Evolutionary conservation across 2,797 vertebrate genomes (phyloP).

Genomic region (Enteromius viviparus): DNA sequence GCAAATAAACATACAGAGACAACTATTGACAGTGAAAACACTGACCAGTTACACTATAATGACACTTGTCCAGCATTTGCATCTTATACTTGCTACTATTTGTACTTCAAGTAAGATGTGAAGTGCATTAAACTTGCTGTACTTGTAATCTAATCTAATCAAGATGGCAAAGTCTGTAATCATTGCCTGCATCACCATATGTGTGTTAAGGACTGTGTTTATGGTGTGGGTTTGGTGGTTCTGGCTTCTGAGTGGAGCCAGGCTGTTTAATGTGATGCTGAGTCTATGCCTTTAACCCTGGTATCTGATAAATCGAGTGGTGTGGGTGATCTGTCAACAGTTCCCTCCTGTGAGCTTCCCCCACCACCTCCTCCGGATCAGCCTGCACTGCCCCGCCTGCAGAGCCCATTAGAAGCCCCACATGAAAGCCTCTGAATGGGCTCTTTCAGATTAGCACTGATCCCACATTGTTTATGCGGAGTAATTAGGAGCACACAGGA

Average conservation of each 20-base stretch:
- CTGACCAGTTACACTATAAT: background rate
- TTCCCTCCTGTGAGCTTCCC: constrained; percentile 16
- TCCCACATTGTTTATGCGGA: constrained; percentile 57
- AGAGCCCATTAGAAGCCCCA: constrained; percentile 44
- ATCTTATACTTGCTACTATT: background rate
- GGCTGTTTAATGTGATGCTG: background rate
- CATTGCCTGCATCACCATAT: background rate
- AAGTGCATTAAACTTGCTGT: background rate
- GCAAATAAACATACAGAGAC: constrained; percentile 41
- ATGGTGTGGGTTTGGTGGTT: constrained; percentile 18
- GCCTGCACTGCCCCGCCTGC: constrained; percentile 10
- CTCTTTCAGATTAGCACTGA: constrained; percentile 60
- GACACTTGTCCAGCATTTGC: background rate
- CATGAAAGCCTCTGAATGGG: constrained; percentile 57
- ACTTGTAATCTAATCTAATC: background rate
- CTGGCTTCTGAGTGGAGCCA: constrained; percentile 16
- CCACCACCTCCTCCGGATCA: constrained; percentile 8
- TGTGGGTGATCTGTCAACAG: constrained; percentile 37
- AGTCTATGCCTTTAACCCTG: constrained; percentile 7
- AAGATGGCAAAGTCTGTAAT: background rate
- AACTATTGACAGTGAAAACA: constrained; percentile 15
- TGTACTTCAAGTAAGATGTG: background rate
- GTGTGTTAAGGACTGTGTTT: constrained; percentile 1
- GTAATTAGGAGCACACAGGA: constrained; percentile 59
- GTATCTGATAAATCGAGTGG: constrained; percentile 34